Evolutionary conservation across 2,888 invertebrate species (phyloP), one percentile per base, ranked within the genome.

Genomic region (Dilophus febrilis): DNA sequence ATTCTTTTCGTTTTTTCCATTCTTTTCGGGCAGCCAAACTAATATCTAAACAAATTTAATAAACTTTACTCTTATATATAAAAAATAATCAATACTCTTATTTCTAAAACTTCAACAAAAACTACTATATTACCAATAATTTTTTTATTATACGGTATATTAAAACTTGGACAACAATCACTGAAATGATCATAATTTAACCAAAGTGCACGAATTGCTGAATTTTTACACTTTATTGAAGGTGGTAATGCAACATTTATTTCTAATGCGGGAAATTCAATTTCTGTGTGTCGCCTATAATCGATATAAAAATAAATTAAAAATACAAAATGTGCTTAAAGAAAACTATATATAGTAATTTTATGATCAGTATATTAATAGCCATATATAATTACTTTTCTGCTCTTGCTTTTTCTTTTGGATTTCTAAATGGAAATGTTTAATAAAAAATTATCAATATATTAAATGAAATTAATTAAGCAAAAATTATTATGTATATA

Each of bases 131-230:
- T 22, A 53, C 51, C 40, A 52, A 22, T 8, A 10, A 28, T 13
- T 22, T 36, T 14, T 17, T 33, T 22, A 29, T 38, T 27, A 18
- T 49, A 51, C 12, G 51, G 54, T 3, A 58, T 45, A 32, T 47
- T 45, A 40, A 49, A 61, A 42, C 57, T 61, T 13, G 48, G 49
- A 45, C 66, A 63, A 26, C 61, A 58, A 47, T 70, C 68, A 46
- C 68, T 70, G 32, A 67, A 58, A 48, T 71, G 70, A 48, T 71
- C 69, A 47, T 67, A 71, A 43, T 58, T 65, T 4, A 67, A 47
- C 58, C 69, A 69, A 44, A 70, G 55, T 2, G 59, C 64, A 17
- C 70, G 55, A 18, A 70, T 49, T 0, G 66, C 66, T 18, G 63
- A 57, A 32, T 56, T 59, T 36, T 59, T 58, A 7, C 65, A 52